phyloP scores from a whole-genome alignment of 2,797 vertebrate genomes.

The Crenichthys baileyi region DNA sequence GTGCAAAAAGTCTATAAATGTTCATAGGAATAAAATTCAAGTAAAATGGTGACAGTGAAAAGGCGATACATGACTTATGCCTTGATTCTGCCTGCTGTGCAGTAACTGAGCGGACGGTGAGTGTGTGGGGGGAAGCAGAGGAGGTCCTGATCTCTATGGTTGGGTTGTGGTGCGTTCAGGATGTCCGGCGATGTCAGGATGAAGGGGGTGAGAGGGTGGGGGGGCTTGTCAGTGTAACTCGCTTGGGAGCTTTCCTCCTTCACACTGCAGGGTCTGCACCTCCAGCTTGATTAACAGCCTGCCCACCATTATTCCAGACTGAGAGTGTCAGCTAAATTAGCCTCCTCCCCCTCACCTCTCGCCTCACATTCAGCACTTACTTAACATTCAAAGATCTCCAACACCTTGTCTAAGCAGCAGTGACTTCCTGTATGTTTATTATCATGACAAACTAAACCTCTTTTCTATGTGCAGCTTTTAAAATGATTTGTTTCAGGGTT shows the following conservation, averaged over 20 bases:
- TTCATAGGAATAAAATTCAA: too few species aligned
- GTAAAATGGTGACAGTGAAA: not conserved
- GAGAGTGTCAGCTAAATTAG: slow-evolving; percentile 80
- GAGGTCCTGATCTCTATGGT: slow-evolving; percentile 18
- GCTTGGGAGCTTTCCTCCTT: slow-evolving; percentile 61
- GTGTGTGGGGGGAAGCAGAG: not conserved
- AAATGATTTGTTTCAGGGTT: not conserved
- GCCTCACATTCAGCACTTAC: slow-evolving; percentile 58
- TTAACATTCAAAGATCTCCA: slow-evolving; percentile 68
- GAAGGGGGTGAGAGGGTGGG: not conserved
- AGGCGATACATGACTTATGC: not conserved
- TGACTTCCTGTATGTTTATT: slow-evolving; percentile 2
- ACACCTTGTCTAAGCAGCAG: slow-evolving; percentile 23
- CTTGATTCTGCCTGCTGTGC: slow-evolving; percentile 48
- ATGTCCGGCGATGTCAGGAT: slow-evolving; percentile 54
- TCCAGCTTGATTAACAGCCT: slow-evolving; percentile 80
- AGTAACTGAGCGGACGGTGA: slow-evolving; percentile 18
- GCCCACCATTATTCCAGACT: slow-evolving; percentile 69
- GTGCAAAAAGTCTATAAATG: too few species aligned
- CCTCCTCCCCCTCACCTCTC: slow-evolving; percentile 17
- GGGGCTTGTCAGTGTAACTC: slow-evolving; percentile 50
- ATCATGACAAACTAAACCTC: not conserved
- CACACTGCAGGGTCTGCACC: slow-evolving; percentile 53
- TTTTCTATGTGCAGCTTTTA: not conserved
- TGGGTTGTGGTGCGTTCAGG: slow-evolving; percentile 58